Base-by-base conservation (phyloP, 2,797 vertebrate species). In the Dendrocincla tyrannina region DNA sequence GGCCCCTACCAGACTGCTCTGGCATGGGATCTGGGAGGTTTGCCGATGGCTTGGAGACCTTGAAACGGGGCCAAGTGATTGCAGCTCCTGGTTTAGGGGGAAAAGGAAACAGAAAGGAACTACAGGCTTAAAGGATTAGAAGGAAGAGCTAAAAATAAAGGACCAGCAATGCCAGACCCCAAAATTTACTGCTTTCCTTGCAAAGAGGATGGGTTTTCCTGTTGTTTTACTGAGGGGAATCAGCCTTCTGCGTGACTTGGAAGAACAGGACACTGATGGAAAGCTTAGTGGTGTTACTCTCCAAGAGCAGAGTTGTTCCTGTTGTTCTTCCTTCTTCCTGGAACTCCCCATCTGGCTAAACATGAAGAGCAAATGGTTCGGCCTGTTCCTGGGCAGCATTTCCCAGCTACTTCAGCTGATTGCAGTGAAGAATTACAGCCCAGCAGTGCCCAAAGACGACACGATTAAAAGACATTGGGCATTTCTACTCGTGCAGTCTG, bases 101-200 rank as follows among this genome's bases (percentile, higher is more conserved):
- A 93, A 95, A 91, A 91, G 91, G 94, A 97, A 97, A 85, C 91
- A 97, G 90, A 96, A 83, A 95, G 95, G 80, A 94, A 89, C 93
- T 83, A 17, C 3, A 1, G 55, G 85, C 88, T 96, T 96, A 97
- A 94, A 41, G 88, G 96, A 94, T 96, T 92, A 90, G 93, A 96
- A 92, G 94, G 91, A 94, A 96, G 96, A 95, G 89, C 88, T 91
- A 92, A 94, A 81, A 89, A 95, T 62, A 86, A 92, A 91, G 46
- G 19, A 14, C 84, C 83, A 91, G 83, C 70, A 39, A 73, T 33
- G 50, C 88, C 27, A 79, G 95, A 89, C 79, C 88, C 88, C 72
- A 56, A 82, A 85, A 79, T 84, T 82, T 90, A 94, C 93, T 55
- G 42, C 82, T 88, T 97, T 84, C 64, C 63, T 78, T 93, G 81